Conservation (phyloP, 2,113 vertebrate genomes). For the Alces alces region DNA sequence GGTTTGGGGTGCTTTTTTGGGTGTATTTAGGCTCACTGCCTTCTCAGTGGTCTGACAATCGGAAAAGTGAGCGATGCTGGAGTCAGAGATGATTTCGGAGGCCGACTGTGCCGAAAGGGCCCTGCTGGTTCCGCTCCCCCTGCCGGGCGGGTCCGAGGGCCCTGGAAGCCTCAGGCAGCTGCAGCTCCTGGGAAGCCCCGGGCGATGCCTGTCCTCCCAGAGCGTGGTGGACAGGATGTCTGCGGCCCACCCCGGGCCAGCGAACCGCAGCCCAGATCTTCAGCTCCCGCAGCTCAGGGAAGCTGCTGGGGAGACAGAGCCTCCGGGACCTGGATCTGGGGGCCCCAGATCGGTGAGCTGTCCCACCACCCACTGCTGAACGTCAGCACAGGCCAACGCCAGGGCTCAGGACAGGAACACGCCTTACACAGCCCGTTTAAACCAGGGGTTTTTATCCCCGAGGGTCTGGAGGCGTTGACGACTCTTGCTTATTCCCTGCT, state of each 20-base stretch:
- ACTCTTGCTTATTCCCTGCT: rapidly evolving
- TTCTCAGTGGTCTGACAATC: rapidly evolving
- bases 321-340: rapidly evolving
- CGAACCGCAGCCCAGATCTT: rapidly evolving
- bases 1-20: background rate
- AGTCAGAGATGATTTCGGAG: background rate
- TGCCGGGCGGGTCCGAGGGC: background rate
- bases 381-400: rapidly evolving
- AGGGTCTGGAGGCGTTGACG: rapidly evolving
- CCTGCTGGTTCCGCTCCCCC: background rate
- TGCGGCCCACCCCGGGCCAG: rapidly evolving
- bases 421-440: rapidly evolving
- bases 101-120: background rate
- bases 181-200: rapidly evolving
- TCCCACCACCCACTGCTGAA: rapidly evolving
- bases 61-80: background rate
- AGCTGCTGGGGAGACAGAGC: background rate
- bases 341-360: background rate
- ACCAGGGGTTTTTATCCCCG: background rate
- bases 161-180: background rate
- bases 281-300: rapidly evolving
- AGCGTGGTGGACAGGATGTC: rapidly evolving
- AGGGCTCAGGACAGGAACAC: background rate
- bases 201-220: rapidly evolving
- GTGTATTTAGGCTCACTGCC: rapidly evolving